Base-by-base conservation (phyloP, 2,888 invertebrate species). In the Ypsolopha scabrella region DNA sequence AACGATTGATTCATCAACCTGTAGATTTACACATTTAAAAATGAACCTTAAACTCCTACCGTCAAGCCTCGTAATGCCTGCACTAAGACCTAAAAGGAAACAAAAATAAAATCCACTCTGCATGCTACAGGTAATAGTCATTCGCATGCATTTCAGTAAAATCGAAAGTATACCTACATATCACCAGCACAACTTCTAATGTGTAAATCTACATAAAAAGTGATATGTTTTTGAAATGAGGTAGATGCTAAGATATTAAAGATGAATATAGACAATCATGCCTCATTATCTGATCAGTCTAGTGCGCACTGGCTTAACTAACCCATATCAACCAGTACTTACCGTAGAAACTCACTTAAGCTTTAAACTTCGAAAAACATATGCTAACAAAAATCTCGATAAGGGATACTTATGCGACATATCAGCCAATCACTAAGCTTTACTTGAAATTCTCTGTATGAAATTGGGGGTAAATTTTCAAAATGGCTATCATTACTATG, bases 11-110 rank as follows among this genome's bases (percentile, higher is more conserved):
- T 81, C 81, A 82, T 77, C 66, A 57, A 54, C 58, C 56, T 70
- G 79, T 82, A 82, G 80, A 80, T 83, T 82, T 80, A 83, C 85
- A 83, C 82, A 82, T 80, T 74, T 60, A 52, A 51, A 24, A 55
- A 44, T 43, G 10, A 51, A 47, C 3, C 34, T 35, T 38, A 34
- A 24, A 24, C 2, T 7, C 36, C n/a, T 45, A 45, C 2, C 4
- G 24, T 24, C 24, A 24, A 24, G 24, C 24, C 24, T 24, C 24
- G 24, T 24, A 3, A 24, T 24, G 24, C 24, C 24, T 24, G 24
- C 24, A 24, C 24, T 4, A 24, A 3, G 4, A 24, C 4, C 24
- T 3, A 24, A 24, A 24, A 24, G 4, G 24, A 24, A 24, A 24
- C 24, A 24, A 24, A 24, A 24, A 24, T 24, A 3, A 24, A 24